Base-by-base conservation (phyloP, 2,113 vertebrate genomes). In the Pomatorhinus ruficollis region DNA sequence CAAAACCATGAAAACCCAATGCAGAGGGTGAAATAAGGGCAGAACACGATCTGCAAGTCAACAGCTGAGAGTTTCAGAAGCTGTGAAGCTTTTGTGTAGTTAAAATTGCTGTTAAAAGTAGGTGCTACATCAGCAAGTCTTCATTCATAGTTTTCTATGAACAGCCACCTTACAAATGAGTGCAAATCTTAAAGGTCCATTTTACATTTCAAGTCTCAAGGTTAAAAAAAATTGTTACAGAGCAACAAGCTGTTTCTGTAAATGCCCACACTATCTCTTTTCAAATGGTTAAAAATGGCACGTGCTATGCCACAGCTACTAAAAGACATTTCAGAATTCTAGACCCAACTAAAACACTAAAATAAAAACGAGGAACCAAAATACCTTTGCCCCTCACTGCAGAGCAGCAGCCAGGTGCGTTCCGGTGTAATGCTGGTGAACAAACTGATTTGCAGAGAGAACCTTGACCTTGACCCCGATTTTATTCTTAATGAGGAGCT, bases 371-470 rank as follows among this genome's bases (percentile, higher is more conserved):
- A 96, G 90, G 75, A 96, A 93, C 89, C 71, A 90, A 96, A 94
- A 94, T 44, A 65, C 83, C 89, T 96, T 90, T 50, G 85, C 88
- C 91, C 90, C 94, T 68, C 1, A 71, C 97, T 79, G 90, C 94
- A 24, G 63, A 83, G 45, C 52, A 78, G 94, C 95, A 89, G 94
- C 92, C 81, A 56, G 92, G 96, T 0, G 84, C 83, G n/a, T 90
- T 50, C 89, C 6, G 31, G 82, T 35, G 76, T 90, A 97, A 98
- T 98, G 98, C 98, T 98, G 98, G 98, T 98, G 98, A 98, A 97
- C 95, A 94, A 97, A 94, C 95, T 71, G 91, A 97, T 96, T 96
- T 95, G 97, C 93, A 92, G 97, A 97, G 97, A 97, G 95, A 97
- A 96, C 95, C 90, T 94, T 80, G 96, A 96, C 89, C 96, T 78